Percentiles rank a stretch among this genome's conserved stretches.
These are phyloP conservation scores for Thecocarcelia acutangulata DNA, from an alignment of 2,888 invertebrate genomes.

Conservation along the genomic window DNA sequence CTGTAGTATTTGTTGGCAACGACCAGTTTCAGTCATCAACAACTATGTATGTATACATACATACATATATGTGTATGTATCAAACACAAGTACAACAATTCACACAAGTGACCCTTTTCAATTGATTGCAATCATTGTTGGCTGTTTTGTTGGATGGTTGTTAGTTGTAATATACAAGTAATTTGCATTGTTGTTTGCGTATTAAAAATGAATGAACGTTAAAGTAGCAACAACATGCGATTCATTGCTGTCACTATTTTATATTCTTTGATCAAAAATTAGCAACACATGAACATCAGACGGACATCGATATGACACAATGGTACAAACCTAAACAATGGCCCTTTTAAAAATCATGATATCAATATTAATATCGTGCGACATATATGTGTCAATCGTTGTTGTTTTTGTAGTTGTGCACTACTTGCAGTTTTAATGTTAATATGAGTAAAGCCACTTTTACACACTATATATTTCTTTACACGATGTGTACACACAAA, in stretches of 20 bases:
- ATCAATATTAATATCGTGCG: constrained; percentile 41
- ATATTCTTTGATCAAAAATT: constrained; percentile 19
- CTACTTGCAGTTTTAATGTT: constrained; percentile 45
- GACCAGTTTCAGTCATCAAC: constrained; percentile 21
- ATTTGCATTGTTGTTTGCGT: constrained; percentile 50
- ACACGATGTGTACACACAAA: background rate
- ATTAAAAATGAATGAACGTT: constrained; percentile 38
- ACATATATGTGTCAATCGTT: constrained; percentile 26
- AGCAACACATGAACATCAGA: constrained; percentile 30
- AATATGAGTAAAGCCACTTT: constrained; percentile 34
- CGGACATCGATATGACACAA: constrained; percentile 8
- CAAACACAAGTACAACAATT: constrained; percentile 17
- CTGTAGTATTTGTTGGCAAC: constrained; percentile 21
- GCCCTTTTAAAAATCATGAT: constrained; percentile 13
- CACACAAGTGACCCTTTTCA: constrained; percentile 54
- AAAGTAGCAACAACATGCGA: constrained; percentile 34
- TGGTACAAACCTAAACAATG: background rate
- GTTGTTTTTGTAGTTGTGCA: constrained; percentile 13
- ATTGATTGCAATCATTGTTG: constrained; percentile 59
- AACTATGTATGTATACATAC: background rate
- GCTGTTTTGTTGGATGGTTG: constrained; percentile 11
- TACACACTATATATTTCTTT: too few species aligned
- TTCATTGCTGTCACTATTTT: constrained; percentile 34
- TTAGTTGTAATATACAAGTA: constrained; percentile 46
- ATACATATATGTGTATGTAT: background rate